These are phyloP conservation scores for Hirtodrosophila cameraria DNA, from an alignment of 2,888 invertebrate genomes.

Conservation along the genomic window DNA sequence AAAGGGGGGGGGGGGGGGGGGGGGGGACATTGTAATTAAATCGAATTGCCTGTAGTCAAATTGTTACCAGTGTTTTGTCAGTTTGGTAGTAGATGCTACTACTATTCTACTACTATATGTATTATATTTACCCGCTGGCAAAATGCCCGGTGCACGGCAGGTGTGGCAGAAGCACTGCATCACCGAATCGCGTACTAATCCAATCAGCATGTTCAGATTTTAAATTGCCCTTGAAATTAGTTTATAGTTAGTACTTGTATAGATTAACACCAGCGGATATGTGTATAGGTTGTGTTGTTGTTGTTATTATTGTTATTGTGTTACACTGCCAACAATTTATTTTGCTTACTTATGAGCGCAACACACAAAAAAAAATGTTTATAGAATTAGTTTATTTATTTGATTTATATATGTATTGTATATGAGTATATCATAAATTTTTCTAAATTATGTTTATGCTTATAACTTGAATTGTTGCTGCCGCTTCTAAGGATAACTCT, in stretches of 20 bases:
- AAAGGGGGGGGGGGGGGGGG: neutral
- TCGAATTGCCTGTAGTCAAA: conserved; percentile 27
- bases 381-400: conserved; percentile 11
- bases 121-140: conserved; percentile 89
- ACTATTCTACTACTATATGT: conserved; percentile 22
- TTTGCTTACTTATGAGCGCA: conserved; percentile 25
- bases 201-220: conserved; percentile 89
- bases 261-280: conserved; percentile 39
- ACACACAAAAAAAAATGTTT: conserved; percentile 17
- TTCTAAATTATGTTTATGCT: conserved; percentile 7
- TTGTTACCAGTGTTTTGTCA: conserved; percentile 52
- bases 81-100: conserved; percentile 12
- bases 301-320: conserved; percentile 14
- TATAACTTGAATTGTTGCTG: neutral
- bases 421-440: conserved; percentile 16
- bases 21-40: conserved; percentile 10
- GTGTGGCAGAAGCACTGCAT: conserved; percentile 97
- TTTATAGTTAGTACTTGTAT: conserved; percentile 10
- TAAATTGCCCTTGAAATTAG: neutral
- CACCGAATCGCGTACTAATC: conserved; percentile 95
- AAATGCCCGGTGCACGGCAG: conserved; percentile 91
- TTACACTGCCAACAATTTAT: neutral
- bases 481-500: conserved; percentile 1
- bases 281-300: conserved; percentile 22
- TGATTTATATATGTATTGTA: conserved; percentile 4